Conservation (phyloP, 2,113 vertebrate genomes). For the Lepus europaeus region DNA sequence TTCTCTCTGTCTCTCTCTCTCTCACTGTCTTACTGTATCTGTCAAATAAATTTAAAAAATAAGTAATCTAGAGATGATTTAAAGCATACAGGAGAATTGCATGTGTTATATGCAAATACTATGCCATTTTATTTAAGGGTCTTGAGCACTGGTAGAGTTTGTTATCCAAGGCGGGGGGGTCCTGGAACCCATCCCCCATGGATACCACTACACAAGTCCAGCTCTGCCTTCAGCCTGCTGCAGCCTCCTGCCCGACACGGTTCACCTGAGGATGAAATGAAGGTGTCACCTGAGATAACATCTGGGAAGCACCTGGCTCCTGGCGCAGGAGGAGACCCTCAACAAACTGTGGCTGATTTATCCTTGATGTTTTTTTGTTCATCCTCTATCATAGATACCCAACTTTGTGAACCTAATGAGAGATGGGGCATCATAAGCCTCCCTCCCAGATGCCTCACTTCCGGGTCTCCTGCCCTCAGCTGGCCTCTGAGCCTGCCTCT, state of each 20-base stretch:
- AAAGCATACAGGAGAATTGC: neutral
- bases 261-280: neutral
- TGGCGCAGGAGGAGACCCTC: neutral
- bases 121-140: neutral
- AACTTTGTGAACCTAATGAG: neutral
- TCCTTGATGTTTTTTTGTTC: neutral
- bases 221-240: neutral
- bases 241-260: neutral
- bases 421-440: neutral
- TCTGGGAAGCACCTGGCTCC: neutral
- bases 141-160: neutral
- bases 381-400: neutral
- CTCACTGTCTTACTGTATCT: too few species aligned
- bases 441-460: too few species aligned
- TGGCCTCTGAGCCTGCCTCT: constrained; percentile 22
- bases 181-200: neutral
- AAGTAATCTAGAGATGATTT: neutral
- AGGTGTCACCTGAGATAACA: neutral
- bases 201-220: neutral
- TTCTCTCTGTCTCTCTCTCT: too few species aligned
- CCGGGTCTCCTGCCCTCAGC: neutral
- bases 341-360: neutral
- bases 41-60: too few species aligned
- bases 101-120: neutral
- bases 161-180: neutral